Percentiles rank a stretch among this genome's conserved stretches.
These are phyloP conservation scores for Sphaerophoria rueppellii DNA, from an alignment of 2,888 invertebrate genomes.

Conservation along the genomic window DNA sequence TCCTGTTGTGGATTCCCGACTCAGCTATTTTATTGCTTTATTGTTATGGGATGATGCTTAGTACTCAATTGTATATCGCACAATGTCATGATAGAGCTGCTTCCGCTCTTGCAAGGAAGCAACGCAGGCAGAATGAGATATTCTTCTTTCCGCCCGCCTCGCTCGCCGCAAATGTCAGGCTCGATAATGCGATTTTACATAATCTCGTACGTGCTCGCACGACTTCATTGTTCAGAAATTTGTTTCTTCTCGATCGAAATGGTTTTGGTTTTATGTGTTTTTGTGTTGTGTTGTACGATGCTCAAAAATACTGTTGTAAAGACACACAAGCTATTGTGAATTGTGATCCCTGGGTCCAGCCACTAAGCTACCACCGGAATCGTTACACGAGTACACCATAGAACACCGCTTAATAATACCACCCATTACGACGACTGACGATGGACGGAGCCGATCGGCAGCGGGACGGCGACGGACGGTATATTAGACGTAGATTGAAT, in stretches of 20 bases:
- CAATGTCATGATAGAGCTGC: conserved; percentile 55
- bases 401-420: conserved; percentile 70
- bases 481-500: conserved; percentile 72
- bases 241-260: conserved; percentile 69
- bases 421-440: conserved; percentile 65
- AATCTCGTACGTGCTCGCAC: conserved; percentile 73
- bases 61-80: conserved; percentile 59
- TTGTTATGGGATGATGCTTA: conserved; percentile 36
- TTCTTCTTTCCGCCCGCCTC: not conserved
- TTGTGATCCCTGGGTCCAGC: conserved; percentile 36
- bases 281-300: conserved; percentile 63
- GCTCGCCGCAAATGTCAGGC: conserved; percentile 40
- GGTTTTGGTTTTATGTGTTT: conserved; percentile 61
- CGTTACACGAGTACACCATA: conserved; percentile 73
- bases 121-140: conserved; percentile 15
- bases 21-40: conserved; percentile 52
- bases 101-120: conserved; percentile 45
- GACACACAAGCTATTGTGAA: conserved; percentile 67
- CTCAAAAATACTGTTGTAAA: conserved; percentile 63
- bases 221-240: conserved; percentile 73
- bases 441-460: too few species aligned
- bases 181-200: conserved; percentile 71
- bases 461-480: conserved; percentile 29
- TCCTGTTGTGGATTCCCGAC: conserved; percentile 1
- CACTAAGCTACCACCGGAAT: conserved; percentile 66